A percentile compares a stretch with the other conserved stretches of the same genome.
phyloP scores from a whole-genome alignment of 1,140 invertebrate species.

The Drosophila baimaii region DNA sequence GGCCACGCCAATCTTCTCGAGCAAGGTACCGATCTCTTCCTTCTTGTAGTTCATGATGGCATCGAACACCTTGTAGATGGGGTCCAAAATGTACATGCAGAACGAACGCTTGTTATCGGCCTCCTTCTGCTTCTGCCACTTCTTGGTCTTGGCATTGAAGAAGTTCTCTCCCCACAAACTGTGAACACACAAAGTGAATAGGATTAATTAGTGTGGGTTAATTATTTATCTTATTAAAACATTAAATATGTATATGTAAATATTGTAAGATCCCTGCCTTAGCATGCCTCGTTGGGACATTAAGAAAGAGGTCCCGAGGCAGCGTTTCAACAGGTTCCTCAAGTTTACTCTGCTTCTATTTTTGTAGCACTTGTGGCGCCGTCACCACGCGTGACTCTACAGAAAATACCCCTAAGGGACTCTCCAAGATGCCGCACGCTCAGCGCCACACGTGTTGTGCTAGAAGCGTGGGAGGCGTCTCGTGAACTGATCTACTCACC shows the following conservation, averaged over 20 bases:
- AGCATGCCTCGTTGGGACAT: slow-evolving; percentile 86
- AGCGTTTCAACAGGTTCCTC: slow-evolving; percentile 84
- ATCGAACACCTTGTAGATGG: slow-evolving; percentile 99
- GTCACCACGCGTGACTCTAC: slow-evolving; percentile 65
- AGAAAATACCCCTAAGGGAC: slow-evolving; percentile 16
- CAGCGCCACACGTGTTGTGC: slow-evolving; percentile 81
- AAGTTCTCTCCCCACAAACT: slow-evolving; percentile 98
- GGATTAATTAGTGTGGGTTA: neutral
- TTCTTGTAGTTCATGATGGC: slow-evolving; percentile 99
- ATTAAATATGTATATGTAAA: neutral
- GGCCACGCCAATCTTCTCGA: slow-evolving; percentile 96
- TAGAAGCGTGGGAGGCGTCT: slow-evolving; percentile 65
- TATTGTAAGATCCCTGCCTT: slow-evolving; percentile 62
- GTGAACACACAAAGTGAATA: neutral
- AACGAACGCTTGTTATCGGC: slow-evolving; percentile 97
- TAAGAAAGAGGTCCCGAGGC: slow-evolving; percentile 87
- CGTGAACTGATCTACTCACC: slow-evolving; percentile 84
- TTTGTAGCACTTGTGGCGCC: slow-evolving; percentile 75
- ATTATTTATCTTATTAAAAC: neutral
- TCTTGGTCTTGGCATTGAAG: slow-evolving; percentile 98
- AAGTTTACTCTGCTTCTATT: slow-evolving; percentile 82
- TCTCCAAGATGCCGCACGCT: slow-evolving; percentile 58
- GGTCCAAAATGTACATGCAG: slow-evolving; percentile 99
- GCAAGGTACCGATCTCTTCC: slow-evolving; percentile 94
- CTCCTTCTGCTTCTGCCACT: slow-evolving; percentile 97